Percentiles rank a stretch among this genome's conserved stretches.
Evolutionary conservation across 2,888 invertebrate genomes (phyloP).

Genomic region (Ecliptopera silaceata): DNA sequence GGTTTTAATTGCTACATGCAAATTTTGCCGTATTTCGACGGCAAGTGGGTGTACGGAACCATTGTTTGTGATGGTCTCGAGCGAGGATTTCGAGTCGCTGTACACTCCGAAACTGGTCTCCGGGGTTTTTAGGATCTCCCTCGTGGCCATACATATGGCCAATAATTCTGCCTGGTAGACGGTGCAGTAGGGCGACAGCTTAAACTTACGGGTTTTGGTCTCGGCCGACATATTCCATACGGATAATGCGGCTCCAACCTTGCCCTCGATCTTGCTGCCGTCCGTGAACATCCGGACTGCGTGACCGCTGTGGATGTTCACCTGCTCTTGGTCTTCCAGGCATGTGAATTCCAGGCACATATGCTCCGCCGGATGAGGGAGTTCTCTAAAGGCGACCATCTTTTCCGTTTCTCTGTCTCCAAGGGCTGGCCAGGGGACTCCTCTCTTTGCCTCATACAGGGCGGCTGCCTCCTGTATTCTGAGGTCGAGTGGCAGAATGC

Average conservation of each 20-base stretch:
- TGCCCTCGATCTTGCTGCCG: conserved; percentile 14
- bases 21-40: not conserved
- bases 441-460: no score
- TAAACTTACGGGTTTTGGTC: conserved; percentile 5
- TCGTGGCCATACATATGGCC: not conserved
- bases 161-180: conserved; percentile 16
- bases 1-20: not conserved
- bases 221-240: not conserved
- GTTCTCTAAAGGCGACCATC: not conserved
- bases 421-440: not conserved
- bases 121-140: not conserved
- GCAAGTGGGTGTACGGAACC: conserved; percentile 11
- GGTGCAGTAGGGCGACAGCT: conserved; percentile 12
- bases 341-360: not conserved
- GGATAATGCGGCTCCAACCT: no score
- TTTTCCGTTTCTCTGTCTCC: conserved; percentile 2
- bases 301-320: not conserved
- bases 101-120: not conserved
- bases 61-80: not conserved
- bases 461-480: no score
- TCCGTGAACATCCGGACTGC: conserved; percentile 8
- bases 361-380: conserved; percentile 12
- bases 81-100: conserved; percentile 12
- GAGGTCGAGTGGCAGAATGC: no score
- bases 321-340: conserved; percentile 8